Conservation (phyloP, 2,888 invertebrate species). For the Rhodophaea formosa region DNA sequence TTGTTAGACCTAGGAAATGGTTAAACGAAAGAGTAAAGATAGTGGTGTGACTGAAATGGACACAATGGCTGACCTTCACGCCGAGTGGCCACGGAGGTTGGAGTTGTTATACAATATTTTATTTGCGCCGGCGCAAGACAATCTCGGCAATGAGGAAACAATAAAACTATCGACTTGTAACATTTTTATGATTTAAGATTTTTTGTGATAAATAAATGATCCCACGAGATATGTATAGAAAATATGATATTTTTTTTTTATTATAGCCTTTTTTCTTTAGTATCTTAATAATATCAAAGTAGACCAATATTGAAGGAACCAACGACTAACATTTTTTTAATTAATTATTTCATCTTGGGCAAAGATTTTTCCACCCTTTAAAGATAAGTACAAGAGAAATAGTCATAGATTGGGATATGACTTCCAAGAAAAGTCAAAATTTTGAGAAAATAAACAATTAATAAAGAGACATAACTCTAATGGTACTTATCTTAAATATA, state of each 20-base stretch:
- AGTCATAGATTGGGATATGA: too few species aligned
- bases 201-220: constrained; percentile 12
- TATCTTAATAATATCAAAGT: not conserved
- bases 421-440: too few species aligned
- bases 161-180: constrained; percentile 24
- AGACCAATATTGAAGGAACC: too few species aligned
- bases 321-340: too few species aligned
- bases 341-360: too few species aligned
- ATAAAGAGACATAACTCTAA: too few species aligned
- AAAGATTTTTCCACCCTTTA: too few species aligned
- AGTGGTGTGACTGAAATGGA: constrained; percentile 37
- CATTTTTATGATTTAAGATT: constrained; percentile 6
- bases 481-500: too few species aligned
- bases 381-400: too few species aligned
- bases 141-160: constrained; percentile 19
- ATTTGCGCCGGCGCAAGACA: constrained; percentile 22
- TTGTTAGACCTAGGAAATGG: constrained; percentile 42
- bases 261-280: not conserved
- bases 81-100: constrained; percentile 28
- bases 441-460: too few species aligned
- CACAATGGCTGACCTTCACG: constrained; percentile 63
- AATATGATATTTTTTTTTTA: not conserved
- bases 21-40: constrained; percentile 37
- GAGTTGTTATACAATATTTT: constrained; percentile 37
- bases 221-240: not conserved